Evolutionary conservation across 2,797 vertebrate species (phyloP), one percentile per base, ranked within the genome.

Genomic region (Phoeniculus purpureus): DNA sequence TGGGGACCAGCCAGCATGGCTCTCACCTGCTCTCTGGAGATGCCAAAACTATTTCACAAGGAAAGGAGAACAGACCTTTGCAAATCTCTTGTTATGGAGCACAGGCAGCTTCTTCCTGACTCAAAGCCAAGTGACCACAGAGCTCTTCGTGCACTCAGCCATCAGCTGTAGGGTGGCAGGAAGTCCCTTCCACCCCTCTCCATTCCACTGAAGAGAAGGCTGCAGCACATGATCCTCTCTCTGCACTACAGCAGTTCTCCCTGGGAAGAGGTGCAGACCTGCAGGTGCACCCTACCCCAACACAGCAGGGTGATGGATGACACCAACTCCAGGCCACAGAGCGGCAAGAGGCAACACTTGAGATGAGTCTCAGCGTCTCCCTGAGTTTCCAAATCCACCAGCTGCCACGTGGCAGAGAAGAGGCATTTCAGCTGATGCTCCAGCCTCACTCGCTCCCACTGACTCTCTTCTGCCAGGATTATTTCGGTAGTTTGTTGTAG

Each of bases 1-100:
- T 6, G 19, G 56, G 45, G n/a, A 81, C 2, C 0, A 7, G 70
- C 11, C 79, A 78, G 26, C 1, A 0, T 0, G 0, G 58, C 25
- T 71, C 60, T 45, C 2, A 0, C 13, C 0, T 0, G 1, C 4
- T 23, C 21, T 68, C 62, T 10, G 3, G 18, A 85, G 48, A 27
- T 15, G 47, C 27, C 20, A 31, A 55, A 27, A 7, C 25, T 29
- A 4, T 37, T 58, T 34, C 52, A 56, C 23, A 12, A 43, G 43
- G 58, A 83, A 62, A 6, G 3, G 25, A 65, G 64, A 52, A 23
- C 15, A 85, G 55, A 26, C 8, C 56, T 70, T 79, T 54, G n/a
- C 54, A 71, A 32, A 72, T 19, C 43, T 58, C 65, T 9, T 6
- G 11, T 23, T 23, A 19, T 1, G 3, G 47, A 22, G 40, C 47